These are phyloP conservation scores for Apeltes quadracus DNA, from an alignment of 2,113 vertebrate genomes.

Conservation along the genomic window DNA sequence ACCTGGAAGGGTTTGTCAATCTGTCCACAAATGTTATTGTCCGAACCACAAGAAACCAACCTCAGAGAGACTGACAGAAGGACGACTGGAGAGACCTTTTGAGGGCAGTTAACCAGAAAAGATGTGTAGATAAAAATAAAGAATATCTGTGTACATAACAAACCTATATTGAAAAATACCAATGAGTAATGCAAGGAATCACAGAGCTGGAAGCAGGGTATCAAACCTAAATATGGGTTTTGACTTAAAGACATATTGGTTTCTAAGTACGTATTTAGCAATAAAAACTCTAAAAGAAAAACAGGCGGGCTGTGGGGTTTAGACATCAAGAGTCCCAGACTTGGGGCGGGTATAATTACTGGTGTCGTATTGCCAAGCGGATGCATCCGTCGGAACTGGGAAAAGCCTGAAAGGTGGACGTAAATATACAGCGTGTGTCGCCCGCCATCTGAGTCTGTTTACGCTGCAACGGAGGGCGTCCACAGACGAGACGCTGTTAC, in stretches of 20 bases:
- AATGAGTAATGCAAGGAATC: not conserved
- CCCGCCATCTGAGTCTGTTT: slow-evolving; percentile 53
- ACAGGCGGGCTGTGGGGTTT: slow-evolving; percentile 39
- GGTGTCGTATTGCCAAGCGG: slow-evolving; percentile 63
- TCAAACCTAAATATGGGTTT: slow-evolving; percentile 18
- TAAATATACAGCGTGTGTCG: slow-evolving; percentile 50
- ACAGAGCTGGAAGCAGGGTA: slow-evolving; percentile 7
- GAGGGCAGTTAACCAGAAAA: not conserved
- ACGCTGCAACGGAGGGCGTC: slow-evolving; percentile 4
- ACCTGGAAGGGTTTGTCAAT: slow-evolving; percentile 58
- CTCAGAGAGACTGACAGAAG: slow-evolving; percentile 63
- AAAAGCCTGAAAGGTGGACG: slow-evolving; percentile 69
- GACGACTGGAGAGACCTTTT: slow-evolving; percentile 30
- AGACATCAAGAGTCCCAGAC: slow-evolving; percentile 61
- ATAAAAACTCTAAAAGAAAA: slow-evolving; percentile 49
- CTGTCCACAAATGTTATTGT: slow-evolving; percentile 62
- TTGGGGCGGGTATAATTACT: slow-evolving; percentile 73
- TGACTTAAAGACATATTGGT: slow-evolving; percentile 10
- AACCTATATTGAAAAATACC: not conserved
- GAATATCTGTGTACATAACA: slow-evolving; percentile 4
- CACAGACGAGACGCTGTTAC: slow-evolving; percentile 18
- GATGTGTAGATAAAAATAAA: slow-evolving; percentile 17
- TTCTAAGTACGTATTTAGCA: slow-evolving; percentile 31
- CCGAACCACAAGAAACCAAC: slow-evolving; percentile 65
- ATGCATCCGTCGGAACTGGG: slow-evolving; percentile 62